Evolutionary conservation across 2,113 vertebrate genomes (phyloP), one percentile per base, ranked within the genome.

Genomic region (Tauraco erythrolophus): DNA sequence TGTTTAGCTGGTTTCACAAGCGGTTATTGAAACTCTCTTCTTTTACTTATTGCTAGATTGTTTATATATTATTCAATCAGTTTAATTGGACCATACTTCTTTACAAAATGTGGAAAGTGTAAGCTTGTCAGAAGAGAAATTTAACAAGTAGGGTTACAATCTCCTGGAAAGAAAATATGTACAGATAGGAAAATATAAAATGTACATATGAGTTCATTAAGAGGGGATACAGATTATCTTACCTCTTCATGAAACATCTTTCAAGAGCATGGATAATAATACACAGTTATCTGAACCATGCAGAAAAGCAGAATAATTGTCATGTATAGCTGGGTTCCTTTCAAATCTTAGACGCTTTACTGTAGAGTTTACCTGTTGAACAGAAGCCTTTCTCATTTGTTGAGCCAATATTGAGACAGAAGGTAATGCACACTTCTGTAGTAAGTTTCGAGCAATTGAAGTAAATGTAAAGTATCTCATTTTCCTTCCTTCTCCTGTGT

Each of bases 1-100:
- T 80, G 37, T 93, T 94, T 94, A 92, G 90, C 77, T 85, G 84
- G 22, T 93, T 96, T 95, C 82, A 85, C 75, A 88, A 75, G 80
- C 2, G 8, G 93, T 94, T 92, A 77, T 77, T 93, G 64, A 88
- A 95, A 74, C n/a, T 76, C 31, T 89, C 78, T 71, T 89, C 30
- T 95, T 83, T 89, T 94, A 46, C 88, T 81, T 92, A n/a, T 60
- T 97, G 45, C 48, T 87, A 54, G 30, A 68, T 84, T 97, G 88
- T 95, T 97, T 94, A 78, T 88, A 21, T 91, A 53, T 83, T 85
- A 71, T 94, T 86, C 54, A 60, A 75, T 86, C 51, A 66, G 27
- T 87, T 93, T 81, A 75, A 37, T 75, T 62, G 50, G 27, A 70
- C 43, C 1, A 1, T 66, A 48, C 31, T 79, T 10, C 50, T 64